Evolutionary conservation across 2,797 vertebrate species (phyloP), one percentile per base, ranked within the genome.

Genomic region (Sebastes oblongus): DNA sequence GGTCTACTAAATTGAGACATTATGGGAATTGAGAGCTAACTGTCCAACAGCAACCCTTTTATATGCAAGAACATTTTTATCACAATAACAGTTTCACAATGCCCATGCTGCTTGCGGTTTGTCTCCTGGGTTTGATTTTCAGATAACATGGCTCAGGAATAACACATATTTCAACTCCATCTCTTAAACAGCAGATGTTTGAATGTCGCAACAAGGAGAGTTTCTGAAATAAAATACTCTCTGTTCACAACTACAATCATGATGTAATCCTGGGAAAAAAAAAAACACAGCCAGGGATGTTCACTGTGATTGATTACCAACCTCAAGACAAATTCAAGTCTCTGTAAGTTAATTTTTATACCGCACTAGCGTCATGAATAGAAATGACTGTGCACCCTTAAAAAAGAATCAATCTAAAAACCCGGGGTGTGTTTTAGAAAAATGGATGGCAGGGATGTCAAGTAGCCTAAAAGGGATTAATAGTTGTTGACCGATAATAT

Each of bases 161-260:
- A 22, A 61, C 11, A 68, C 18, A 55, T 16, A 61, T 66, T 82
- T 76, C 3, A 42, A 27, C 11, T 52, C 20, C 3, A 42, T 24
- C 11, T 56, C 20, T 60, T n/a, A 72, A 83, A 70, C 39, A 73
- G 62, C 16, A 72, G 61, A 66, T 78, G 12, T 11, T 34, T 75
- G 3, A 30, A 20, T 16, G 70, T 56, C 70, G 59, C 29, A 56
- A 69, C 18, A 12, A 30, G 64, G 9, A 56, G 12, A 55, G 11
- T 25, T 56, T 66, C 20, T 56, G 3, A 42, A 86, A 75, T 60
- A n/a, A 65, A 83, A 77, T 14, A 20, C 13, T 55, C 30, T 54
- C 18, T 66, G 66, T 55, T 66, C 65, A 66, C 8, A 67, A 24
- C n/a, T 27, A 54, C 12, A 78, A 9, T 67, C 32, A 80, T 61